A percentile compares a stretch with the other conserved stretches of the same genome.
Conservation (phyloP, 2,113 vertebrate species). For the Natator depressus region DNA sequence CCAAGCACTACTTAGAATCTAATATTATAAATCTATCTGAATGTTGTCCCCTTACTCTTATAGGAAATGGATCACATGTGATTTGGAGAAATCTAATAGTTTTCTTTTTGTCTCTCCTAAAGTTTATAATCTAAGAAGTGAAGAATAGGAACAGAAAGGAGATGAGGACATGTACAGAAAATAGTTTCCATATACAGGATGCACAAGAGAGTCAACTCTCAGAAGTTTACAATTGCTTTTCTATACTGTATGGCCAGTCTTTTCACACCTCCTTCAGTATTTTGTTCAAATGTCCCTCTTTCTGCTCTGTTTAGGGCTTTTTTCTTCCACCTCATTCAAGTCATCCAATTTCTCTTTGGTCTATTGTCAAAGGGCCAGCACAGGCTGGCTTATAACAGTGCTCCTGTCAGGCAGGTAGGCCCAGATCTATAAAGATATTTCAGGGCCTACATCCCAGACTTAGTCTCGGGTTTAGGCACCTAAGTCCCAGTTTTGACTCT, state of each 20-base stretch:
- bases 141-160: not conserved
- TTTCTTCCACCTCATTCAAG: slow-evolving; percentile 12
- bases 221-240: not conserved
- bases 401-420: not conserved
- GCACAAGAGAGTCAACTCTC: not conserved
- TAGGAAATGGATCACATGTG: not conserved
- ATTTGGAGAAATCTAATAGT: not conserved
- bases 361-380: not conserved
- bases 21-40: not conserved
- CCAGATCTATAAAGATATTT: not conserved
- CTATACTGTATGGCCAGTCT: not conserved
- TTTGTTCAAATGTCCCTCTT: not conserved
- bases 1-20: not conserved
- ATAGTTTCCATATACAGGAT: not conserved
- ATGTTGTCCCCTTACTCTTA: accelerated
- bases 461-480: not conserved
- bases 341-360: not conserved
- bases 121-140: not conserved
- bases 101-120: not conserved
- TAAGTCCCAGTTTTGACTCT: not conserved
- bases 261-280: not conserved
- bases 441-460: not conserved
- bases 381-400: not conserved
- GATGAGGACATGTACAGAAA: not conserved
- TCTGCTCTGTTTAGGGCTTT: not conserved